These are phyloP conservation scores for Erebia aethiops DNA, from an alignment of 2,888 invertebrate species.

Conservation along the genomic window DNA sequence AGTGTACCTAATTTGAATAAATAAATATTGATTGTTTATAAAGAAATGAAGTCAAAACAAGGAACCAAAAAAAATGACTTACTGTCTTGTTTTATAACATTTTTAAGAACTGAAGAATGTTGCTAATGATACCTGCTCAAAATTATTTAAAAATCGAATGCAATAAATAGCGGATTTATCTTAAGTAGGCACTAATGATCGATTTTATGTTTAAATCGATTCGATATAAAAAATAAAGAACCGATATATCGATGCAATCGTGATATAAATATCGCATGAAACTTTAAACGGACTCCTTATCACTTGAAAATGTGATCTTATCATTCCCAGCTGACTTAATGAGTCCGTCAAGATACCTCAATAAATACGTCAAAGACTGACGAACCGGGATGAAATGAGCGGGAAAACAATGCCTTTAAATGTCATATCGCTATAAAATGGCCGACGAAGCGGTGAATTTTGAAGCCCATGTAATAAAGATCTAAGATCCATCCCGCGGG, in stretches of 20 bases:
- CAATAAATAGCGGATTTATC: neutral
- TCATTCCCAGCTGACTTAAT: constrained; percentile 61
- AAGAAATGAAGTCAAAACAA: no score
- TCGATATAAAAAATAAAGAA: constrained; percentile 9
- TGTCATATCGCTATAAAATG: constrained; percentile 68
- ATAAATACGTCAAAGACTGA: constrained; percentile 75
- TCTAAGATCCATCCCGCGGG: constrained; percentile 76
- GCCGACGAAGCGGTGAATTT: constrained; percentile 45
- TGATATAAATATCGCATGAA: constrained; percentile 42
- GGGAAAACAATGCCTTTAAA: constrained; percentile 72
- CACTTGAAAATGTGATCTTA: constrained; percentile 61
- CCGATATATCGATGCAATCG: constrained; percentile 35
- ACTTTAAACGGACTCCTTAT: constrained; percentile 41
- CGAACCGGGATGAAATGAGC: constrained; percentile 63
- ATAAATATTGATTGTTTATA: no score
- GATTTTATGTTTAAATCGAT: neutral
- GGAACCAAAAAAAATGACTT: no score
- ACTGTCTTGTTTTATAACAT: no score
- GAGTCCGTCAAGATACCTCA: constrained; percentile 53
- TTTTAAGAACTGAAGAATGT: no score
- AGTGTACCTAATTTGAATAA: no score
- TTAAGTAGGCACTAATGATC: constrained; percentile 5
- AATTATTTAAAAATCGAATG: neutral
- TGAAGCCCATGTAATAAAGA: constrained; percentile 78
- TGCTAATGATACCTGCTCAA: neutral